Evolutionary conservation across 2,888 invertebrate species (phyloP), one percentile per base, ranked within the genome.

Genomic region (Anorthoa munda): DNA sequence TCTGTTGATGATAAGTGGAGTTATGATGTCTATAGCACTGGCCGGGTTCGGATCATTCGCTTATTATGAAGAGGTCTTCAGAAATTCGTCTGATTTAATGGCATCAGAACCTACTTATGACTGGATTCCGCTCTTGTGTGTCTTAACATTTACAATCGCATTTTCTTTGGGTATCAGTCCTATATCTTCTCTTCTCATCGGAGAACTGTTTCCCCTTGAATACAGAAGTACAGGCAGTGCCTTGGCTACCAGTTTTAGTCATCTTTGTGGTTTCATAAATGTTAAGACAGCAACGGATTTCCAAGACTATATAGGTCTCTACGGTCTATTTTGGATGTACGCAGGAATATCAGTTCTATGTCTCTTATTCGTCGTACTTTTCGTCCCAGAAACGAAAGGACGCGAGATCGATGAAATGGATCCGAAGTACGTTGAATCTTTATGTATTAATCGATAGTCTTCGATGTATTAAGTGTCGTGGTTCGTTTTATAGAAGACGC

Each of bases 301-400:
- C 90, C 97, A 98, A 84, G 95, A 97, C 90, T 94, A 97, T 74
- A 96, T 98, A 76, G 98, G 98, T 0, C 92, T 98, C 26, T 97
- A 98, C 91, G 98, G 98, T 13, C 97, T 98, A 1, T 99, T 99
- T 92, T 98, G 98, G 98, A 95, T 99, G 87, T 99, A 99, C 91
- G 98, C 98, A 0, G 97, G 97, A 2, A 97, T 98, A 82, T 98
- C 98, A 4, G 97, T 98, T 0, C 96, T 98, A 72, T 98, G 98
- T 72, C 96, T 98, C 15, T 97, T 98, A 84, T 99, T 99, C 93
- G 98, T 99, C 1, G 97, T 98, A 18, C 97, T 98, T 80, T 98
- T 97, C 89, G 98, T 99, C 5, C 99, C 99, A 1, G 99, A 99
- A 95, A 99, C 99, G 12, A 99, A 98, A 92, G 99, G 99, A 3